These are phyloP conservation scores for Crossoptilon crossoptilon DNA, from an alignment of 2,797 vertebrate species.

Conservation along the genomic window DNA sequence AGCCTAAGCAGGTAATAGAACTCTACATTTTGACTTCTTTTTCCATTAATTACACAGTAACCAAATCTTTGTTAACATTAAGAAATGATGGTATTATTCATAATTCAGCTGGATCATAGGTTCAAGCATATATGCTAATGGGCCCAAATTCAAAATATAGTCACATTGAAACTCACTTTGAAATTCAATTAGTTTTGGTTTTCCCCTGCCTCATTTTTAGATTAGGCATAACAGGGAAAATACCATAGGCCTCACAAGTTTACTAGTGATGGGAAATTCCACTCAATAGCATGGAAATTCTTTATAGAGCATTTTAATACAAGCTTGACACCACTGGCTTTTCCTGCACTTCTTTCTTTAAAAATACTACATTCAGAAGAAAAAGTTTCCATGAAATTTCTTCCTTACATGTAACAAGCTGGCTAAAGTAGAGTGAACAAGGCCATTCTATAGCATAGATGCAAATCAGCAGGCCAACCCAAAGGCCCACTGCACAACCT, in stretches of 20 bases:
- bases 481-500: background rate
- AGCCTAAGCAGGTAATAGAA: background rate
- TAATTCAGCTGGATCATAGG: background rate
- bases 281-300: constrained; percentile 46
- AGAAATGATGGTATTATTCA: background rate
- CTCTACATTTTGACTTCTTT: background rate
- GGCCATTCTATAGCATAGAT: rapidly evolving
- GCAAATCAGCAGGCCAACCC: background rate
- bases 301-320: background rate
- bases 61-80: background rate
- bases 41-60: background rate
- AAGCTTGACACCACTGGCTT: background rate
- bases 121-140: background rate
- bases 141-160: background rate
- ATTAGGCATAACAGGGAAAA: background rate
- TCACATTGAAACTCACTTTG: background rate
- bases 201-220: constrained; percentile 33
- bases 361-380: background rate
- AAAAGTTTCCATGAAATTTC: background rate
- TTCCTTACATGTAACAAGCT: background rate
- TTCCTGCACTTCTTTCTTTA: background rate
- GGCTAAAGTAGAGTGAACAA: background rate
- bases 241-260: background rate
- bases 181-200: background rate
- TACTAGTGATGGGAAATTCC: constrained; percentile 20